Evolutionary conservation across 2,113 vertebrate genomes (phyloP), one percentile per base, ranked within the genome.

Genomic region (Lonchura striata): DNA sequence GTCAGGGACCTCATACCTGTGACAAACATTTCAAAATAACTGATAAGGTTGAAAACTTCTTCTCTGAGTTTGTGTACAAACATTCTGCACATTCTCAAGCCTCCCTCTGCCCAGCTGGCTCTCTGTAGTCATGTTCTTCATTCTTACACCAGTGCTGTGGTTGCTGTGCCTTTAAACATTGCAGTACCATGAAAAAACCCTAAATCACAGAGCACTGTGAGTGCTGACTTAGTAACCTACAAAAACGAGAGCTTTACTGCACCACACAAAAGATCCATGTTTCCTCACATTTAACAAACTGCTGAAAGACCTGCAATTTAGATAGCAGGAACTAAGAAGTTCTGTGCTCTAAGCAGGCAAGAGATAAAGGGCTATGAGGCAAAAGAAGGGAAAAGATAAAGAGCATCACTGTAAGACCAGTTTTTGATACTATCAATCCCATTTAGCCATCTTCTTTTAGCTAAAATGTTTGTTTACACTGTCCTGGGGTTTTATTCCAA

Each of bases 41-140:
- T 92, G 95, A 95, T 94, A 92, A 95, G 72, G 79, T 95, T 95
- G 88, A 87, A 89, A 94, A 52, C 3, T 7, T 50, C 61, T 89
- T 57, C 44, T 88, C 60, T 56, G 76, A 86, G 59, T 82, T 83
- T 77, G 33, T 59, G 54, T 70, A 66, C 78, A 86, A 86, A 85
- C 14, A 19, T 63, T 90, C 57, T 50, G 21, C 37, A 54, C 37
- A 3, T 76, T 90, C 69, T 57, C 52, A 82, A 88, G 83, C 33
- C 31, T 65, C 19, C 16, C 22, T 14, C 27, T 79, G 31, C 24
- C 20, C 54, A 66, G 0, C 16, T 37, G 54, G 52, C 41, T 89
- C 89, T 75, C 83, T 78, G 47, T 27, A 87, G 71, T 70, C 39
- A 18, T 10, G 39, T 23, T 72, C 88, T 66, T 49, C 86, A 63